phyloP scores from a whole-genome alignment of 2,888 invertebrate genomes.

The Calameuta filiformis region DNA sequence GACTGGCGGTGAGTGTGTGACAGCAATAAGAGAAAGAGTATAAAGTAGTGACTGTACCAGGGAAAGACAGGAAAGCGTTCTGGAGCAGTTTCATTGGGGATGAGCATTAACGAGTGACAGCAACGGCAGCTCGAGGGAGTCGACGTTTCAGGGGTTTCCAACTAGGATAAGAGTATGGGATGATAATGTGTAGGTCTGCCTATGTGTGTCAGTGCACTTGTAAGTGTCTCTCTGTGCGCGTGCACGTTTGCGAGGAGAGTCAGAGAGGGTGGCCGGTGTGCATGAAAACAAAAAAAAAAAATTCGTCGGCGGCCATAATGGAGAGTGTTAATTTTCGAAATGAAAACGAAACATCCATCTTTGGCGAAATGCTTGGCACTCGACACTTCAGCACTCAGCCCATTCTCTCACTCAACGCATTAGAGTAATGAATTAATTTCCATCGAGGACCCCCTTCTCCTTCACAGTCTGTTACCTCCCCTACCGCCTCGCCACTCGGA shows the following conservation, averaged over 20 bases:
- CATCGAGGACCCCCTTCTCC: constrained; percentile 48
- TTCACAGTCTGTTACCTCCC: constrained; percentile 6
- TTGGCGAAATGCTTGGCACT: constrained; percentile 57
- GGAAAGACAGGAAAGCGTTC: constrained; percentile 27
- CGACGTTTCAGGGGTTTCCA: neutral
- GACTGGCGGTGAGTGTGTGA: neutral
- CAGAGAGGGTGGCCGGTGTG: neutral
- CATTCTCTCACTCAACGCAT: constrained; percentile 61
- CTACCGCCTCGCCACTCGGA: constrained; percentile 24
- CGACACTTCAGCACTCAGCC: constrained; percentile 57
- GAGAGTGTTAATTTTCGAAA: constrained; percentile 65
- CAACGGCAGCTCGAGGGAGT: neutral
- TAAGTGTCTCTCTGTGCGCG: neutral
- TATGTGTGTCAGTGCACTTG: neutral
- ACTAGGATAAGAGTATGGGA: neutral
- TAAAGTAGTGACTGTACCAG: constrained; percentile 5
- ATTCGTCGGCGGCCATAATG: constrained; percentile 42
- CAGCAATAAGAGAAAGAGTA: neutral
- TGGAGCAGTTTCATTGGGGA: constrained; percentile 15
- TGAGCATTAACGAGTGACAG: constrained; percentile 24
- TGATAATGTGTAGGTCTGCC: neutral
- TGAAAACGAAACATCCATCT: constrained; percentile 65
- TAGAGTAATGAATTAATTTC: constrained; percentile 66
- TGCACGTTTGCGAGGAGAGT: neutral
- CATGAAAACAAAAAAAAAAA: constrained; percentile 11